Percentiles rank a stretch among this genome's conserved stretches.
Evolutionary conservation across 2,888 invertebrate genomes (phyloP).

Genomic region (Heliconius sara): DNA sequence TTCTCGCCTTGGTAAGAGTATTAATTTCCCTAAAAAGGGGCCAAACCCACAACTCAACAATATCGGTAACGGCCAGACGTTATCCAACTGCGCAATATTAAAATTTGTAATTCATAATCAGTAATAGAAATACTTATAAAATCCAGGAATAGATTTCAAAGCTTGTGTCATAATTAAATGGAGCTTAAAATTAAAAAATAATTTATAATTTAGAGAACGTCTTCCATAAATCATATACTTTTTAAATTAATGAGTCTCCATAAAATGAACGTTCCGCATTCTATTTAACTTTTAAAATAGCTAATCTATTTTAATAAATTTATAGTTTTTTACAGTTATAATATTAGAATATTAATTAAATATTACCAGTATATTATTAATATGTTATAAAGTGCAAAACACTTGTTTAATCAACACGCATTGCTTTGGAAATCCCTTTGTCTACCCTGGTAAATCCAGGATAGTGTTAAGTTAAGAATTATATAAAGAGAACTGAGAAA

Average conservation of each 20-base stretch:
- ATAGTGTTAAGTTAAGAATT: no score
- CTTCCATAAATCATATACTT: slow-evolving; percentile 17
- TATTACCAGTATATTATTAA: no score
- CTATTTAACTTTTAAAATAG: background rate
- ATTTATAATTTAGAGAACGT: background rate
- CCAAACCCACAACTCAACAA: no score
- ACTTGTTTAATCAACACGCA: no score
- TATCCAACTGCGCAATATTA: background rate
- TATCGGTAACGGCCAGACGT: background rate
- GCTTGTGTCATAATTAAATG: background rate
- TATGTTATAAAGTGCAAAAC: no score
- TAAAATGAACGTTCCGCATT: slow-evolving; percentile 19
- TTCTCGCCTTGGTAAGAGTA: no score
- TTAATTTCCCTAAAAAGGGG: no score
- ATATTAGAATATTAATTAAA: no score
- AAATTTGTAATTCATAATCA: background rate
- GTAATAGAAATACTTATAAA: background rate
- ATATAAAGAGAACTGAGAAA: no score
- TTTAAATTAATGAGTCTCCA: background rate
- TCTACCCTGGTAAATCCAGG: no score
- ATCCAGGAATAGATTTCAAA: background rate
- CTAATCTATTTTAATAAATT: background rate
- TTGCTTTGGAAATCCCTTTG: no score
- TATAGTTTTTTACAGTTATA: background rate
- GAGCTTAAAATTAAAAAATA: background rate